Evolutionary conservation across 2,113 vertebrate species (phyloP).

Genomic region (Anthoscopus minutus): DNA sequence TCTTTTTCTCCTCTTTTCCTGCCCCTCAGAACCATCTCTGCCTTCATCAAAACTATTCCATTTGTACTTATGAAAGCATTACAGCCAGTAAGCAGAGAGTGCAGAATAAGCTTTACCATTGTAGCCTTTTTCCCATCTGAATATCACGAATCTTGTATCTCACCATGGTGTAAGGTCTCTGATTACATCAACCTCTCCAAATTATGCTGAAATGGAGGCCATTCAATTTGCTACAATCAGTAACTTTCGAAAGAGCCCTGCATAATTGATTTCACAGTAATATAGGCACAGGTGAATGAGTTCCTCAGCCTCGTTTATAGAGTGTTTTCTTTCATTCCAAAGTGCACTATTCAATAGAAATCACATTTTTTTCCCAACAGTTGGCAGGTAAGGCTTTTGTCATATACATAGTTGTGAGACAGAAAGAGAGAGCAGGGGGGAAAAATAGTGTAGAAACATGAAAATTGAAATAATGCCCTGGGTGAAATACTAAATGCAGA

Average conservation of each 20-base stretch:
- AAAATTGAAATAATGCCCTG: constrained; percentile 69
- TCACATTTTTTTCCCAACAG: constrained; percentile 59
- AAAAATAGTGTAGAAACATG: constrained; percentile 31
- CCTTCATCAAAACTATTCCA: constrained; percentile 74
- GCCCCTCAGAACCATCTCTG: constrained; percentile 35
- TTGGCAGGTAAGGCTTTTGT: constrained; percentile 70
- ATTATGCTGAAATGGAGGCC: constrained; percentile 79
- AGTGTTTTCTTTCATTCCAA: constrained; percentile 76
- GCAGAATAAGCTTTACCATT: constrained; percentile 63
- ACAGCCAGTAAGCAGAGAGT: constrained; percentile 58
- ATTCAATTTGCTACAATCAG: constrained; percentile 81
- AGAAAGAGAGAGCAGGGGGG: neutral
- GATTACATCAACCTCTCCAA: constrained; percentile 80
- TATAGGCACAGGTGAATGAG: constrained; percentile 76
- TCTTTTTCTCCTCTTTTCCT: neutral
- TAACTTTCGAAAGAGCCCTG: constrained; percentile 74
- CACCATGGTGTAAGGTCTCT: constrained; percentile 73
- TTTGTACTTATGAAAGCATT: constrained; percentile 71
- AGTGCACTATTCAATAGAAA: constrained; percentile 75
- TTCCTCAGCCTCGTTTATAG: constrained; percentile 72
- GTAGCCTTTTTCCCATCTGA: constrained; percentile 69
- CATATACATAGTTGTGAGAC: constrained; percentile 24
- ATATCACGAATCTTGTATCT: constrained; percentile 73
- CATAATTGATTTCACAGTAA: constrained; percentile 82
- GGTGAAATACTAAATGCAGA: constrained; percentile 56